Base-by-base conservation (phyloP, 2,113 vertebrate species). In the Candoia aspera region DNA sequence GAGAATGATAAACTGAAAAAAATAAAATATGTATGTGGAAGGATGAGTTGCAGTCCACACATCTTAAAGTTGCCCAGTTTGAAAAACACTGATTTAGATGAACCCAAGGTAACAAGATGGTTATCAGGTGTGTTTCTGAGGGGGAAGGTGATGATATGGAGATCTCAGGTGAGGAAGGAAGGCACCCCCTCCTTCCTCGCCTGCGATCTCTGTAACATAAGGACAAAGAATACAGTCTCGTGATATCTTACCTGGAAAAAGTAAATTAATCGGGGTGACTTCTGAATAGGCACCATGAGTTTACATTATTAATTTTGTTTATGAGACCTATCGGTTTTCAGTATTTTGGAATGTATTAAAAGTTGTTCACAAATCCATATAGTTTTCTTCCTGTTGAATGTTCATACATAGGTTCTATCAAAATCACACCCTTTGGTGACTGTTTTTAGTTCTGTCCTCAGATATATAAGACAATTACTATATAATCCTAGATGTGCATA, bases 351-450 rank as follows among this genome's bases (percentile, higher is more conserved):
- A 64, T 55, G 19, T 8, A 46, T 49, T 59, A 2, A n/a, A 54
- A 73, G 11, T 46, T 93, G 33, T 86, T 89, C 29, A 60, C 13
- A 73, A 58, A 73, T 12, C 37, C 33, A 37, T 46, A 73, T 92
- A 26, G 0, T 57, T 91, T n/a, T 93, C 88, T 86, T 89, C 89
- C 87, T 79, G 90, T 60, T 93, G 49, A 94, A 68, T 90, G 90
- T 37, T 88, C 92, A 92, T 57, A 88, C 89, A 8, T 59, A 90
- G 53, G 0, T 88, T 90, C 58, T 42, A 79, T 79, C 73, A 42
- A 79, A 17, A 79, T 79, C 42, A 42, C 17, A 42, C 21, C 8
- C 37, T 79, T 42, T 42, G 21, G 19, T 9, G 42, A 8, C 21
- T 42, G 2, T 6, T 21, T 79, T 79, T 79, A 79, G 17, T 79